Evolutionary conservation across 2,113 vertebrate species (phyloP).

Genomic region (Orcinus orca): DNA sequence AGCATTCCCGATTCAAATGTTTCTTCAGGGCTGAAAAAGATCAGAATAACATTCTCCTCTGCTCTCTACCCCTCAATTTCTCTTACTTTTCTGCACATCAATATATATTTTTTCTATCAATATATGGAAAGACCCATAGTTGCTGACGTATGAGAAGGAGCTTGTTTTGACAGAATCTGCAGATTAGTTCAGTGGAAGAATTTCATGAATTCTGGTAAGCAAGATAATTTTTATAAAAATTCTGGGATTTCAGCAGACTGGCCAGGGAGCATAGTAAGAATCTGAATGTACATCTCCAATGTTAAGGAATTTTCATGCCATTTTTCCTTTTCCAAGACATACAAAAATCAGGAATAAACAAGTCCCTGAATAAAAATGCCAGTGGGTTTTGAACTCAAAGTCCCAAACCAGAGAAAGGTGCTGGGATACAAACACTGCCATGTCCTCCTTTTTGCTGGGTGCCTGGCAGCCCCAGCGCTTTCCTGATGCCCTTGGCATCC

Average conservation of each 20-base stretch:
- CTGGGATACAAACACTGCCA: background rate
- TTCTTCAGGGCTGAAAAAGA: background rate
- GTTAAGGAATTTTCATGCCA: background rate
- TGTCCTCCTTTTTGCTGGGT: background rate
- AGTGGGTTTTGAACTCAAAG: background rate
- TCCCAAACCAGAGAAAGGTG: background rate
- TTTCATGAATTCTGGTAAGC: slow-evolving; percentile 13
- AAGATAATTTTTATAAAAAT: background rate
- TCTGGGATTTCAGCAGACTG: background rate
- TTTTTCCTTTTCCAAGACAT: background rate
- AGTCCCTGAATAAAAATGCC: background rate
- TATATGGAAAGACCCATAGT: background rate
- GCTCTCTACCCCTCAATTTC: background rate
- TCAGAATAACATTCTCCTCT: background rate
- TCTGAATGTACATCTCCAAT: background rate
- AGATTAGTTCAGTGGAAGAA: background rate
- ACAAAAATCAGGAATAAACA: background rate
- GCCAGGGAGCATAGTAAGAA: background rate
- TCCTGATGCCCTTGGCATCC: accelerated
- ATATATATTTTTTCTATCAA: background rate
- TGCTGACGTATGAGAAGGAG: slow-evolving; percentile 30
- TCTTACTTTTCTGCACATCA: slow-evolving; percentile 10
- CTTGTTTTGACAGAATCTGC: slow-evolving; percentile 52
- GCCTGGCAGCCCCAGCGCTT: accelerated
- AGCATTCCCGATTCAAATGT: background rate